Evolutionary conservation across 2,113 vertebrate species (phyloP).

Genomic region (Syngnathus scovelli): DNA sequence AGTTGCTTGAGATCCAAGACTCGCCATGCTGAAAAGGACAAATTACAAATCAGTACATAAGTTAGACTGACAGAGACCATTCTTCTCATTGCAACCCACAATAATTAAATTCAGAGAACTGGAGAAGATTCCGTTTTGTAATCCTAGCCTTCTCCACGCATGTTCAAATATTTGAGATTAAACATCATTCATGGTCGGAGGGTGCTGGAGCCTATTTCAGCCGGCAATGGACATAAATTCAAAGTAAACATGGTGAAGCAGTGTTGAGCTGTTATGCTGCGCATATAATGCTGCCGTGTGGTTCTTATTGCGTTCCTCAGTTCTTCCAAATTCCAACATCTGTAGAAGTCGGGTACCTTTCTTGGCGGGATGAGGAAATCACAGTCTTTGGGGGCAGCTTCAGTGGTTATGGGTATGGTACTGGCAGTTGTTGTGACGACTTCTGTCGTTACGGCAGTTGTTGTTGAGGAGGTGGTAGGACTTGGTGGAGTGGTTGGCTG

Average conservation of each 20-base stretch:
- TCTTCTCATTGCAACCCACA: background rate
- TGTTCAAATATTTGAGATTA: too few species aligned
- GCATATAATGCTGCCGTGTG: background rate
- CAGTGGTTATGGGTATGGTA: background rate
- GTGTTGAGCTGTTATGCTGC: too few species aligned
- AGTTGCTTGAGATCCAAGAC: conserved; percentile 69
- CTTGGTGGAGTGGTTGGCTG: conserved; percentile 12
- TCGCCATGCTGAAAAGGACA: conserved; percentile 71
- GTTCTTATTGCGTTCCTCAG: background rate
- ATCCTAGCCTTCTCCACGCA: too few species aligned
- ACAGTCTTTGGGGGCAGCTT: conserved; percentile 15
- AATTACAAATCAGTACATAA: background rate
- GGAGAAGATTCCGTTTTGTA: too few species aligned
- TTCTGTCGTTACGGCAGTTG: background rate
- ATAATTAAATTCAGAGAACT: too few species aligned
- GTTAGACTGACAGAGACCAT: background rate
- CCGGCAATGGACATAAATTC: background rate
- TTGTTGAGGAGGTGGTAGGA: background rate
- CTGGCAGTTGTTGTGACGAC: conserved; percentile 4
- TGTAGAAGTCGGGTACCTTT: conserved; percentile 51
- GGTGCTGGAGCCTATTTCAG: background rate
- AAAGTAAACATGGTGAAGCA: too few species aligned
- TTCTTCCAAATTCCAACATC: background rate
- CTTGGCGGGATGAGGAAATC: conserved; percentile 44
- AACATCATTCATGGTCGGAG: too few species aligned